Conservation (phyloP, 2,888 invertebrate species). For the Drosophila monieri region DNA sequence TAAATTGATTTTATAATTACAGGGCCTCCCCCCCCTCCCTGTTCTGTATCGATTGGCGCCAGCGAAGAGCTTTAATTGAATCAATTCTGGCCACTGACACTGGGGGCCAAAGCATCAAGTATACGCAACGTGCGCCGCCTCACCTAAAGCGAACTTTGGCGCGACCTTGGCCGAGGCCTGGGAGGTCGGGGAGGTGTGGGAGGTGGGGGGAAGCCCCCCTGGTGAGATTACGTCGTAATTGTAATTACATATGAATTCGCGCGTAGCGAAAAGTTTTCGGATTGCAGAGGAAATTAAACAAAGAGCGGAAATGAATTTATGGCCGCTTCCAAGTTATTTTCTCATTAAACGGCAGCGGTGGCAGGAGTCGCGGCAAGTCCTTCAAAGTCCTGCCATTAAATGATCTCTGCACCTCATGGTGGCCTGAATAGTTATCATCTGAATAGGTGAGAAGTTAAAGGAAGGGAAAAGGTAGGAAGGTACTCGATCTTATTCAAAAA, state of each 20-base stretch:
- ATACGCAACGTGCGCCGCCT: slow-evolving; percentile 16
- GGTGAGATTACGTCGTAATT: slow-evolving; percentile 62
- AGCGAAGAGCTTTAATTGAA: slow-evolving; percentile 55
- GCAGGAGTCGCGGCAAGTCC: neutral
- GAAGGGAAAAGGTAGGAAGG: no score
- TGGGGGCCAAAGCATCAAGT: neutral
- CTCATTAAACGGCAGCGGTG: slow-evolving; percentile 30
- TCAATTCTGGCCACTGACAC: neutral
- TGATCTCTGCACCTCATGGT: neutral
- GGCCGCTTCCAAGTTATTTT: slow-evolving; percentile 58
- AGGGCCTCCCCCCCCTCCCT: neutral
- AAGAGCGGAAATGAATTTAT: slow-evolving; percentile 67
- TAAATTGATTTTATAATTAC: slow-evolving; percentile 52
- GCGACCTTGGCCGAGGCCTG: slow-evolving; percentile 22
- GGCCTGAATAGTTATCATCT: neutral
- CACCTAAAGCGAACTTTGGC: slow-evolving; percentile 53
- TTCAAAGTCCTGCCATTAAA: neutral
- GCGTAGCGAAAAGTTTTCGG: slow-evolving; percentile 43
- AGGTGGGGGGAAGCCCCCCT: no score
- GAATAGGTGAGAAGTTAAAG: no score
- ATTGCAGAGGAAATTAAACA: slow-evolving; percentile 39
- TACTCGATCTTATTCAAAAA: no score
- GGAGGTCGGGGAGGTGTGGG: neutral
- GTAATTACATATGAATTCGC: slow-evolving; percentile 66
- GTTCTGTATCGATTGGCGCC: slow-evolving; percentile 47